Base-by-base conservation (phyloP, 2,797 vertebrate species). In the Ctenosaura bakeri region DNA sequence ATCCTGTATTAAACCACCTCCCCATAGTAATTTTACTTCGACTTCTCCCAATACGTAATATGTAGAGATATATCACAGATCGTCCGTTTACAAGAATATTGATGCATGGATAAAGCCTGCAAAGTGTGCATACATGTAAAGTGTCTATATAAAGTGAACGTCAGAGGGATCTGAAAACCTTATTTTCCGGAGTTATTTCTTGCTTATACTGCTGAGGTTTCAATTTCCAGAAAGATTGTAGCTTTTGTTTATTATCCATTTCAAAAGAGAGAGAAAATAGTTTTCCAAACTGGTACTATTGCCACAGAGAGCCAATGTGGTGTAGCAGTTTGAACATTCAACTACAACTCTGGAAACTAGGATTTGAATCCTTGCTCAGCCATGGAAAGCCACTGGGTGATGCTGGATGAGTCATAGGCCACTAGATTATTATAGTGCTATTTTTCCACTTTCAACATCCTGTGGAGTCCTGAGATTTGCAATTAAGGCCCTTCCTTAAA, bases 281-380 rank as follows among this genome's bases (percentile, higher is more conserved):
- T 90, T 92, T 95, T 95, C 93, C 92, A 81, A 95, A 95, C 24
- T 76, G 94, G 85, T 81, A 84, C 87, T 29, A 7, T 85, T 73
- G 20, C 22, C 81, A 59, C 54, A 20, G 52, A 29, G 10, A 82
- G 35, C 54, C 18, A 82, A 22, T 20, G 20, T 62, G 59, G 59
- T 62, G 20, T 62, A 64, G 20, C 22, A 4, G 62, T 64, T 24
- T 24, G 62, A 64, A 6, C 5, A 22, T 24, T 64, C 18, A 6
- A 64, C 6, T 64, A 64, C 22, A 1, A 64, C 22, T 24, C 0
- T 24, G 20, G 62, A 64, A 4, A 64, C 20, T 22, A 64, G 20
- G 62, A 22, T 64, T 64, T 22, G 22, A 64, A 64, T 64, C 4
- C 62, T 20, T 1, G 4, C 62, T 64, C 62, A 62, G 59, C 59